phyloP scores from a whole-genome alignment of 2,888 invertebrate genomes.

The Quadroppia sp. region DNA sequence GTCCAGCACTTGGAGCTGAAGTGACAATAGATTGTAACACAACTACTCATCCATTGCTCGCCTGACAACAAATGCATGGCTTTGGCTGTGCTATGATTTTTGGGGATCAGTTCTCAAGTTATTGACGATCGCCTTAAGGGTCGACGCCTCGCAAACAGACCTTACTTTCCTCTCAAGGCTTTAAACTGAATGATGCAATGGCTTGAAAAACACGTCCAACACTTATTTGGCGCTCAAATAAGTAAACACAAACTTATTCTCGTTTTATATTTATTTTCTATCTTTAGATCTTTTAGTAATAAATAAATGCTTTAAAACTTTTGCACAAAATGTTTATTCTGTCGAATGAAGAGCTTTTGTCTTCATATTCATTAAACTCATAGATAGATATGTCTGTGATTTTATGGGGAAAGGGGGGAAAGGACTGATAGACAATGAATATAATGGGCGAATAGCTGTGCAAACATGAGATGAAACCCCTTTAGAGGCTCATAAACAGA shows the following conservation, averaged over 20 bases:
- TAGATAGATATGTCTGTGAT: background rate
- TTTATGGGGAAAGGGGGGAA: background rate
- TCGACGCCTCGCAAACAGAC: background rate
- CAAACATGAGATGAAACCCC: slow-evolving; percentile 26
- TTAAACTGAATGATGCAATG: slow-evolving; percentile 6
- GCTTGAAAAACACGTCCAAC: background rate
- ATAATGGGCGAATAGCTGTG: background rate
- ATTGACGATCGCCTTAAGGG: slow-evolving; percentile 5
- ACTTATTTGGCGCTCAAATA: slow-evolving; percentile 9
- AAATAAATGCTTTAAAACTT: background rate
- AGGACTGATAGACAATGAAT: background rate
- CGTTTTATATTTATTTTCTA: background rate
- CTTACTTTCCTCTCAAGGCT: background rate
- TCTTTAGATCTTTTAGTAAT: background rate
- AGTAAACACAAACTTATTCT: background rate
- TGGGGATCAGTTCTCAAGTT: slow-evolving; percentile 1
- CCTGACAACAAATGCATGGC: slow-evolving; percentile 1
- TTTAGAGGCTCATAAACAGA: background rate
- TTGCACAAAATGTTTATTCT: background rate
- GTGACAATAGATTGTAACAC: background rate
- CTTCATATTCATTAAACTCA: background rate
- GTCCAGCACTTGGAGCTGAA: background rate
- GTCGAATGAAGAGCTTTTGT: background rate
- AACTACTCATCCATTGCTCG: background rate
- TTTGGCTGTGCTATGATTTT: background rate